Conservation (phyloP, 2,888 invertebrate species). For the Erebia palarica region DNA sequence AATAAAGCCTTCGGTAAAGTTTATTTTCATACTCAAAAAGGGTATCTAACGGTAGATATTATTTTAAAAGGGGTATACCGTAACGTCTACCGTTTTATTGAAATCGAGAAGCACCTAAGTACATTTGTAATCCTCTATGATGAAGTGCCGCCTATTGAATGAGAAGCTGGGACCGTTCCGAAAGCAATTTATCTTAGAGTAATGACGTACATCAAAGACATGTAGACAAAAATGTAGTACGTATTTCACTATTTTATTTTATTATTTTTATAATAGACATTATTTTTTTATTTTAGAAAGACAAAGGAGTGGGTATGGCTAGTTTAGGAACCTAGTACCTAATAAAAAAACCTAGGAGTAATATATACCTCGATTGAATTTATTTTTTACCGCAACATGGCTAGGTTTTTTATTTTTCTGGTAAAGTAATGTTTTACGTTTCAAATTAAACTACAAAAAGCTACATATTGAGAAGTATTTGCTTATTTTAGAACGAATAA, state of each 20-base stretch:
- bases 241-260: not conserved
- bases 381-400: too few species aligned
- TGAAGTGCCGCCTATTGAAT: slow-evolving; percentile 36
- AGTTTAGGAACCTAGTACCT: too few species aligned
- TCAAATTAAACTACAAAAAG: too few species aligned
- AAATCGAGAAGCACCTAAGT: slow-evolving; percentile 24
- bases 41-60: not conserved
- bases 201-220: slow-evolving; percentile 30
- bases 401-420: too few species aligned
- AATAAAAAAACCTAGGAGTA: too few species aligned
- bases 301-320: too few species aligned
- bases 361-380: too few species aligned
- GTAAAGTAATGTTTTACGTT: too few species aligned
- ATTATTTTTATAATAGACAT: not conserved
- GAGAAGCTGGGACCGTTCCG: slow-evolving; percentile 16
- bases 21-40: not conserved
- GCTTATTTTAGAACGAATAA: too few species aligned
- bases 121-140: slow-evolving; percentile 33
- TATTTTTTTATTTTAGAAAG: not conserved
- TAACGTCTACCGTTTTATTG: slow-evolving; percentile 25
- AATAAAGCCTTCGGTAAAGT: not conserved
- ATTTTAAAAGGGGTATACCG: not conserved
- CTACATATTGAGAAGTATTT: too few species aligned
- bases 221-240: slow-evolving; percentile 5
- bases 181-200: slow-evolving; percentile 30